phyloP scores from a whole-genome alignment of 2,797 vertebrate genomes.

The Enteromius argenteus region DNA sequence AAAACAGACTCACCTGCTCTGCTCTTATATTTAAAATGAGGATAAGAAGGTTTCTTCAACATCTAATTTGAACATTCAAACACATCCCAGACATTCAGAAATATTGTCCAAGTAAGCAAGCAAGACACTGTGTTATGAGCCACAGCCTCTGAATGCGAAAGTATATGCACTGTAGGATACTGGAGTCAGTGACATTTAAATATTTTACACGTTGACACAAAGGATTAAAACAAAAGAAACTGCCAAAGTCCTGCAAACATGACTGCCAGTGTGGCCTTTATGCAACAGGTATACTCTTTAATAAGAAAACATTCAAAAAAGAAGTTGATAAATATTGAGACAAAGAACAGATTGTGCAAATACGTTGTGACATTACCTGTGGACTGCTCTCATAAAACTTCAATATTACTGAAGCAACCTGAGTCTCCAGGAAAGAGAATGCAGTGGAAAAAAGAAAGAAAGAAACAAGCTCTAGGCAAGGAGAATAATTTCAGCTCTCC shows the following conservation, averaged over 20 bases:
- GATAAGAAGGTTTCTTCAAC: neutral
- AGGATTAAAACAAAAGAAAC: neutral
- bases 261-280: neutral
- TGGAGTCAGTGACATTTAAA: neutral
- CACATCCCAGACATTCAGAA: neutral
- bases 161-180: neutral
- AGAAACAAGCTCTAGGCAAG: constrained; percentile 46
- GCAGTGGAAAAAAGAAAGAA: constrained; percentile 8
- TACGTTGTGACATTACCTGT: constrained; percentile 34
- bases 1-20: neutral
- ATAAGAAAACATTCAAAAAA: neutral
- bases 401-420: constrained; percentile 25
- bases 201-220: neutral
- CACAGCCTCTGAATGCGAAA: neutral
- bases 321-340: constrained; percentile 1
- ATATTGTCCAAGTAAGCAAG: neutral
- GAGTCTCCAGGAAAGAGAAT: constrained; percentile 36
- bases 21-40: neutral
- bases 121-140: neutral
- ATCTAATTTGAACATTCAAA: neutral
- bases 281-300: neutral
- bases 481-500: constrained; percentile 44
- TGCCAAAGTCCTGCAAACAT: neutral
- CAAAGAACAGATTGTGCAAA: constrained; percentile 19
- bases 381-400: constrained; percentile 34